phyloP scores from a whole-genome alignment of 2,797 vertebrate genomes.

The Myiothlypis chrysogaster region DNA sequence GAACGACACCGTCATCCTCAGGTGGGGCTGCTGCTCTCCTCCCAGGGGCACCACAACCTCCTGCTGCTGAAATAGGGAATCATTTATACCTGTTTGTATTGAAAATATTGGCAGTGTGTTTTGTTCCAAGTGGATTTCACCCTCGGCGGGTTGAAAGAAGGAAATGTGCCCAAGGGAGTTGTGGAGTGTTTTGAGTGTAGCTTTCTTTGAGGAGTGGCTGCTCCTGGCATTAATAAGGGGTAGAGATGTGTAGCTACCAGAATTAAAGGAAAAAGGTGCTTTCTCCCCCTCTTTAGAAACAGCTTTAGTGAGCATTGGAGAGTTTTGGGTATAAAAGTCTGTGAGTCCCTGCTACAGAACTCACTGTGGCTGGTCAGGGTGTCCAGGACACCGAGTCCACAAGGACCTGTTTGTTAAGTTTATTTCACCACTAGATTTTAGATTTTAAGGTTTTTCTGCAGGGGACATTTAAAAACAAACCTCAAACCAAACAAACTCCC shows the following conservation, averaged over 20 bases:
- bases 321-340: not conserved
- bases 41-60: accelerated
- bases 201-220: not conserved
- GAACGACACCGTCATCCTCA: constrained; percentile 94
- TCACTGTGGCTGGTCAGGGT: not conserved
- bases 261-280: not conserved
- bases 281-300: not conserved
- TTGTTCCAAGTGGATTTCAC: not conserved
- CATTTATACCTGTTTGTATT: accelerated
- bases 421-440: not conserved
- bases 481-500: not conserved
- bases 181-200: not conserved
- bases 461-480: not conserved
- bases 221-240: not conserved
- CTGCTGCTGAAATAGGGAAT: not conserved
- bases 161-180: not conserved
- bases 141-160: not conserved
- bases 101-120: not conserved
- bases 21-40: constrained; percentile 71
- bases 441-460: not conserved
- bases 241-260: not conserved
- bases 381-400: not conserved
- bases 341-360: not conserved
- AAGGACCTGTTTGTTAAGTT: not conserved
- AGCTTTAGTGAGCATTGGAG: not conserved